Percentiles rank a stretch among this genome's conserved stretches.
phyloP scores from a whole-genome alignment of 2,113 vertebrate genomes.

The Pelodiscus sinensis region DNA sequence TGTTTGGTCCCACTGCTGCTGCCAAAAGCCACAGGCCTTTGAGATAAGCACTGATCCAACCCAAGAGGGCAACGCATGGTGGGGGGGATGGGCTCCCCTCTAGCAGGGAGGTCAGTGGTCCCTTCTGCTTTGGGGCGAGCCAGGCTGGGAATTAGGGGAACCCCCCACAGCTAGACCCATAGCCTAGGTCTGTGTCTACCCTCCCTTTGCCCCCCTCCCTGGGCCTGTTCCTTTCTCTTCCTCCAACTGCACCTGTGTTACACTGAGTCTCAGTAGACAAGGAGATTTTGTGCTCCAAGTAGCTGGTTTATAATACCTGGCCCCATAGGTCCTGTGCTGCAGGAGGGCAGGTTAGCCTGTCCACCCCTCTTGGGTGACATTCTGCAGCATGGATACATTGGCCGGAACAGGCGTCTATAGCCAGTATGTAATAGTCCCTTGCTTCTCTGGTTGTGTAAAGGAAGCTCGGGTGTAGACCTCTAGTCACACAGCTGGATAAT shows the following conservation, averaged over 20 bases:
- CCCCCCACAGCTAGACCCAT: neutral
- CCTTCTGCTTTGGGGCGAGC: neutral
- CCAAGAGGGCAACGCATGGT: neutral
- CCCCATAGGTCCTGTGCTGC: neutral
- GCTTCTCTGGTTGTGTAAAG: too few relatives aligned
- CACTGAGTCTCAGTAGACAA: neutral
- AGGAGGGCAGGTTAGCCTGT: neutral
- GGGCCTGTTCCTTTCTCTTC: neutral
- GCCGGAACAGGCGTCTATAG: neutral
- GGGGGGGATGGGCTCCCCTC: neutral
- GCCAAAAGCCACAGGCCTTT: too few relatives aligned
- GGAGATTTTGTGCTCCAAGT: neutral
- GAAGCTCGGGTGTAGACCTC: neutral
- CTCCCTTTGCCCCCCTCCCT: neutral
- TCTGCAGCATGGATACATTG: neutral
- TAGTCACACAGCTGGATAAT: neutral
- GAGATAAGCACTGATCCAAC: neutral
- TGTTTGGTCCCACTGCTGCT: neutral
- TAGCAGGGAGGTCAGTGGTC: neutral
- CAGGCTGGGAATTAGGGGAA: neutral
- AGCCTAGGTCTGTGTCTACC: neutral
- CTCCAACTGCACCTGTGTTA: neutral
- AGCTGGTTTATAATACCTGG: neutral
- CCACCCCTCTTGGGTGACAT: neutral
- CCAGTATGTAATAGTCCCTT: neutral